These are phyloP conservation scores for Thalassaphorura encarpata DNA, from an alignment of 1,140 invertebrate genomes.

Conservation along the genomic window DNA sequence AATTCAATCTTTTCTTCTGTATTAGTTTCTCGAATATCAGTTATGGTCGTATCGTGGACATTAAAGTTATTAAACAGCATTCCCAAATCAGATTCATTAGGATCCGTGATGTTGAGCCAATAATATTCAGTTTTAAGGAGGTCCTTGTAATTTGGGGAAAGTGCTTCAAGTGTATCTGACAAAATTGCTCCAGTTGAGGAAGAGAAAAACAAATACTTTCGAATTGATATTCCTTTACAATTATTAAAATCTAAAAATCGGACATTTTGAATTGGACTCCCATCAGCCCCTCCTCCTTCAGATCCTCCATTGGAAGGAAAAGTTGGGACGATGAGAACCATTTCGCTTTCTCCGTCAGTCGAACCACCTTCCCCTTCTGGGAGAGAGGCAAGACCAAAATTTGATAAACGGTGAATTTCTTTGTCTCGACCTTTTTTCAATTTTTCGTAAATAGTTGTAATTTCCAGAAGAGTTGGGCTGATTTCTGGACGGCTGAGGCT, in stretches of 20 bases:
- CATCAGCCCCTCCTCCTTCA: not conserved
- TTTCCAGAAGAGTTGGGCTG: conserved; percentile 9
- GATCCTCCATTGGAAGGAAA: not conserved
- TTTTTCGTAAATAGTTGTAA: conserved; percentile 12
- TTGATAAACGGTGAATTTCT: not conserved
- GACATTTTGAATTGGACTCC: not conserved
- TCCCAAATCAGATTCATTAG: conserved; percentile 1
- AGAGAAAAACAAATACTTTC: conserved; percentile 11
- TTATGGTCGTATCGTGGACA: conserved; percentile 10
- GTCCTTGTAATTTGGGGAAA: not conserved
- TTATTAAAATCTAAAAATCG: conserved; percentile 11
- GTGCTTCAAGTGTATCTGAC: not conserved
- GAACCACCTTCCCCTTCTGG: not conserved
- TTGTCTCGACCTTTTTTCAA: conserved; percentile 6
- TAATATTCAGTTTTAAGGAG: conserved; percentile 8
- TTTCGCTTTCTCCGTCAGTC: conserved; percentile 7
- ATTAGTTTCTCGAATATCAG: conserved; percentile 7
- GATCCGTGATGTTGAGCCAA: conserved; percentile 12
- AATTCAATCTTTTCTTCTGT: conserved; percentile 14
- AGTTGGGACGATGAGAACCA: conserved; percentile 3
- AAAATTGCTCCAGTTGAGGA: not conserved
- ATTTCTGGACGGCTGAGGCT: no score
- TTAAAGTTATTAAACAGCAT: conserved; percentile 3
- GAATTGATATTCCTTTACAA: not conserved
- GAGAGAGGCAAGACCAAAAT: not conserved